These are phyloP conservation scores for Linnaemya vulpina DNA, from an alignment of 2,888 invertebrate genomes.

Conservation along the genomic window DNA sequence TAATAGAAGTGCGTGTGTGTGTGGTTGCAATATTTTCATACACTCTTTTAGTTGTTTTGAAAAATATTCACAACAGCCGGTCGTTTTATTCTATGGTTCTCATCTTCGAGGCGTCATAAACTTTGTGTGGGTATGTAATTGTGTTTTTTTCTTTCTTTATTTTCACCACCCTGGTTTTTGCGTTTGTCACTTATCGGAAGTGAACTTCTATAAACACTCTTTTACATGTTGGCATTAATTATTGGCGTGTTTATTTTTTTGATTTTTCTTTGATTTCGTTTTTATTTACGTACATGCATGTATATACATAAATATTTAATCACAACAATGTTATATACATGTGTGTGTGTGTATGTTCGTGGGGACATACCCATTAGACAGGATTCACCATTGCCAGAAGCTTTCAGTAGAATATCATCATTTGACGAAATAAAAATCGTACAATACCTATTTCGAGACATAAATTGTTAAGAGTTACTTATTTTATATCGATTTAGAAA, in stretches of 20 bases:
- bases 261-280: background rate
- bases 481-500: too few species aligned
- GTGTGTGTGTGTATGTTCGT: too few species aligned
- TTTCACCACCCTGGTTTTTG: constrained; percentile 56
- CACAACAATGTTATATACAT: too few species aligned
- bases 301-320: background rate
- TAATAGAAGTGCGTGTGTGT: background rate
- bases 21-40: background rate
- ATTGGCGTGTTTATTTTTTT: constrained; percentile 18
- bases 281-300: too few species aligned
- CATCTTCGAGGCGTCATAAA: constrained; percentile 48
- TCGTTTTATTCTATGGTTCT: constrained; percentile 23
- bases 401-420: too few species aligned
- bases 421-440: too few species aligned
- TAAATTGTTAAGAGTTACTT: too few species aligned
- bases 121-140: background rate
- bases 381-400: too few species aligned
- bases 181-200: constrained; percentile 65
- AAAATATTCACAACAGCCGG: constrained; percentile 12
- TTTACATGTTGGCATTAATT: constrained; percentile 4
- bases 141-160: background rate
- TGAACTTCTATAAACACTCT: constrained; percentile 56
- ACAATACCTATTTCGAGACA: too few species aligned
- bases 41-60: background rate
- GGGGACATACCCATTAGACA: too few species aligned